A percentile compares a stretch with the other conserved stretches of the same genome.
These are phyloP conservation scores for Potorous gilbertii DNA, from an alignment of 2,797 vertebrate species.

Conservation along the genomic window DNA sequence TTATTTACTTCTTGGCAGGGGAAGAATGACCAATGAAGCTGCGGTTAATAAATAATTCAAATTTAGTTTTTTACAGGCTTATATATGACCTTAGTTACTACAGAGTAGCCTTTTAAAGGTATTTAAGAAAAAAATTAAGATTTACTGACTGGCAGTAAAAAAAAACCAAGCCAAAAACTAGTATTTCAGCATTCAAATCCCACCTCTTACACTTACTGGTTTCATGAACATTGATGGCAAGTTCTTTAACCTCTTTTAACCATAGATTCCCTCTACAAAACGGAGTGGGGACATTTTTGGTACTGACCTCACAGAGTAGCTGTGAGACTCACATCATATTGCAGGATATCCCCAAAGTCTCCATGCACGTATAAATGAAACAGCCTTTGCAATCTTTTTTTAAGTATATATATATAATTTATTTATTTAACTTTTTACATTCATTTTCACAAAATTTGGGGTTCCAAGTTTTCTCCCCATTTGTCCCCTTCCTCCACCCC, in stretches of 20 bases:
- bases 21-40: conserved; percentile 67
- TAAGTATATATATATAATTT: too few species aligned
- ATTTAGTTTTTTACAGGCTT: conserved; percentile 27
- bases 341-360: not conserved
- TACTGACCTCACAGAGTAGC: not conserved
- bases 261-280: not conserved
- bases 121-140: conserved; percentile 28
- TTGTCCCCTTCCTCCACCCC: too few species aligned
- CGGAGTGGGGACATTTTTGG: not conserved
- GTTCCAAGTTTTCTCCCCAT: too few species aligned
- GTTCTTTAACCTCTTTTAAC: not conserved
- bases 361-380: not conserved
- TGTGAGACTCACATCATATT: not conserved
- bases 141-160: not conserved
- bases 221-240: not conserved
- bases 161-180: not conserved
- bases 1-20: conserved; percentile 59
- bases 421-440: too few species aligned
- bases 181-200: not conserved
- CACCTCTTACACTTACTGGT: not conserved
- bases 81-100: not conserved
- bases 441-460: too few species aligned
- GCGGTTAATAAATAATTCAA: conserved; percentile 68
- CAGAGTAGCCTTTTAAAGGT: conserved; percentile 13
- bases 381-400: not conserved